Base-by-base conservation (phyloP, 2,888 invertebrate species). In the Venusia cambrica region DNA sequence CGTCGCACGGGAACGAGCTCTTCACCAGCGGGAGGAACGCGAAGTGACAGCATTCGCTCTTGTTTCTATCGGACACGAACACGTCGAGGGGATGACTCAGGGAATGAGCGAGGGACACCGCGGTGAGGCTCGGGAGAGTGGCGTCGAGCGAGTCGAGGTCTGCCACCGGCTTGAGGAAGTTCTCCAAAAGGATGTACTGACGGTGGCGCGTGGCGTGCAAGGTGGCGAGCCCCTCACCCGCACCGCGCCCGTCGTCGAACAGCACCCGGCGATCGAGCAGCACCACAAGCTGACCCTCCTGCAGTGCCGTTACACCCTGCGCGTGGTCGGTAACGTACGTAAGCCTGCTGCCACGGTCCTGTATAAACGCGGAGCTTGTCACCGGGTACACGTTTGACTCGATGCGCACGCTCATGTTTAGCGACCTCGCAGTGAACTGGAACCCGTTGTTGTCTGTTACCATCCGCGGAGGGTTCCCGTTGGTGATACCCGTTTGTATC, bases 321-420 rank as follows among this genome's bases (percentile, higher is more conserved):
- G 97, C 94, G 62, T 97, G 97, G 41, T 95, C 94, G 0, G 96
- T 94, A 15, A 97, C 68, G 27, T 97, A 69, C 1, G 93, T 94
- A 7, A 97, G 64, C 7, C 98, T 77, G 37, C 87, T 78, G 45
- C 72, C 87, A 1, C 77, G 73, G 58, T 97, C 97, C 72, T 97
- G 93, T 46, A 97, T 92, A 66, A 91, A 97, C 1, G 94, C 92
- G 88, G 94, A 93, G 4, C 93, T 93, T 0, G 98, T 97, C 51
- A 97, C 94, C 0, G 99, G 99, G 70, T 95, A 99, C 69, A 97
- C 94, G 73, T 99, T 99, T 0, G 97, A 98, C 74, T 98, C 98
- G 26, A 96, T 90, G 1, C 93, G 93, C 48, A 94, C 92, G 37
- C 92, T 89, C 35, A 93, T 92, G 17, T 95, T 92, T 63, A 95